A percentile compares a stretch with the other conserved stretches of the same genome.
Conservation (phyloP, 1,140 invertebrate species). For the Drosophila littoralis region DNA sequence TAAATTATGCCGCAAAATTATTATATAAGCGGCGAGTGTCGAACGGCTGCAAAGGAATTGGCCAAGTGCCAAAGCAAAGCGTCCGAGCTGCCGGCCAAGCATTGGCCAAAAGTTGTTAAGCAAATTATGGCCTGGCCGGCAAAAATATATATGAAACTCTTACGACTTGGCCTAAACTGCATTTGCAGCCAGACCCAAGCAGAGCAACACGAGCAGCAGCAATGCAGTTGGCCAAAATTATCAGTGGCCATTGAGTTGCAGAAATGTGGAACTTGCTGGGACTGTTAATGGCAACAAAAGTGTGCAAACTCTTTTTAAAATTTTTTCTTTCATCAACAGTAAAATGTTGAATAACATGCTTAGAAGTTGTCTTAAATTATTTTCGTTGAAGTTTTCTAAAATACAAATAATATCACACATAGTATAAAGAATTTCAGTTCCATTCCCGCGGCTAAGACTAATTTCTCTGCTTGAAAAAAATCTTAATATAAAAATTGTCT, state of each 20-base stretch:
- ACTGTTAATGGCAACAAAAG: slow-evolving; percentile 4
- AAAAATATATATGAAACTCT: slow-evolving; percentile 60
- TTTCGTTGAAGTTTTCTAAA: too few relatives aligned
- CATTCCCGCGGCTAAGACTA: too few relatives aligned
- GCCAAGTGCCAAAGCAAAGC: slow-evolving; percentile 56
- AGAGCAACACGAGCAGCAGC: slow-evolving; percentile 10
- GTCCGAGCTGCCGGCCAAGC: background rate
- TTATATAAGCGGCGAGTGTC: slow-evolving; percentile 77
- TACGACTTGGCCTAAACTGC: slow-evolving; percentile 28
- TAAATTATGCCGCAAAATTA: slow-evolving; percentile 79
- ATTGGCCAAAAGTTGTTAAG: slow-evolving; percentile 64
- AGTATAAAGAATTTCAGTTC: too few relatives aligned
- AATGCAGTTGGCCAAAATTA: slow-evolving; percentile 40
- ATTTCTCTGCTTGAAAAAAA: too few relatives aligned
- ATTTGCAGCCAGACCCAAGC: slow-evolving; percentile 3
- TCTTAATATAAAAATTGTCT: too few relatives aligned
- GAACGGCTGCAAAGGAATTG: slow-evolving; percentile 67
- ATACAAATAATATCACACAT: too few relatives aligned
- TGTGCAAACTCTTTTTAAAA: background rate
- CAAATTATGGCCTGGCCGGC: slow-evolving; percentile 73
- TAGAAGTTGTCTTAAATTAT: too few relatives aligned
- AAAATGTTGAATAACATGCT: too few relatives aligned
- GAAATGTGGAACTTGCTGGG: background rate
- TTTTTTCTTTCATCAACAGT: too few relatives aligned
- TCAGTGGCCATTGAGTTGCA: slow-evolving; percentile 29